phyloP scores from a whole-genome alignment of 2,888 invertebrate species.

The Eustalomyia histrio region DNA sequence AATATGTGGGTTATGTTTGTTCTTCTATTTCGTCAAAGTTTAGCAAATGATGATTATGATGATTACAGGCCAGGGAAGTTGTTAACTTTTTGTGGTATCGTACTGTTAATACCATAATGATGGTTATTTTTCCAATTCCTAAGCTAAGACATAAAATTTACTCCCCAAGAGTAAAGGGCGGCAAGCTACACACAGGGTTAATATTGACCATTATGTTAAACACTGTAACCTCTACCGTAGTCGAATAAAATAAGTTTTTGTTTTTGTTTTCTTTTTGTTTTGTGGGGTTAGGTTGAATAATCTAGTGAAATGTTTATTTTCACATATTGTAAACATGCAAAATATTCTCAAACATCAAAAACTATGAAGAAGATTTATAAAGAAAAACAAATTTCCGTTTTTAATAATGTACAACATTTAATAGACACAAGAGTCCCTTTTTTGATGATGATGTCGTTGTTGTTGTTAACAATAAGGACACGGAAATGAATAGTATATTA shows the following conservation, averaged over 20 bases:
- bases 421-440: conserved; percentile 26
- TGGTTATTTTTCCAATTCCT: conserved; percentile 25
- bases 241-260: background rate
- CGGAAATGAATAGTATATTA: conserved; percentile 36
- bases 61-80: conserved; percentile 25
- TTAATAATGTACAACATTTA: conserved; percentile 40
- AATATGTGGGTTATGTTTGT: background rate
- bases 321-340: conserved; percentile 5
- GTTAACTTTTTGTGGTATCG: conserved; percentile 12
- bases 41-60: conserved; percentile 47
- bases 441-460: conserved; percentile 23
- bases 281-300: background rate
- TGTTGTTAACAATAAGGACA: conserved; percentile 26
- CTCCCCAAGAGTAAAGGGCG: too few species aligned
- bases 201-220: conserved; percentile 29
- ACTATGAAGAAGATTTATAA: conserved; percentile 23
- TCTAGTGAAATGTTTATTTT: conserved; percentile 6
- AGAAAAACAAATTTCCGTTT: conserved; percentile 56
- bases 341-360: conserved; percentile 11
- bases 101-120: conserved; percentile 30
- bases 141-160: background rate
- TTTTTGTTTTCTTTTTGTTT: background rate
- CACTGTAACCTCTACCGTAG: conserved; percentile 18
- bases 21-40: background rate
- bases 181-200: background rate